phyloP scores from a whole-genome alignment of 1,140 invertebrate genomes.

The Bombus picipes region DNA sequence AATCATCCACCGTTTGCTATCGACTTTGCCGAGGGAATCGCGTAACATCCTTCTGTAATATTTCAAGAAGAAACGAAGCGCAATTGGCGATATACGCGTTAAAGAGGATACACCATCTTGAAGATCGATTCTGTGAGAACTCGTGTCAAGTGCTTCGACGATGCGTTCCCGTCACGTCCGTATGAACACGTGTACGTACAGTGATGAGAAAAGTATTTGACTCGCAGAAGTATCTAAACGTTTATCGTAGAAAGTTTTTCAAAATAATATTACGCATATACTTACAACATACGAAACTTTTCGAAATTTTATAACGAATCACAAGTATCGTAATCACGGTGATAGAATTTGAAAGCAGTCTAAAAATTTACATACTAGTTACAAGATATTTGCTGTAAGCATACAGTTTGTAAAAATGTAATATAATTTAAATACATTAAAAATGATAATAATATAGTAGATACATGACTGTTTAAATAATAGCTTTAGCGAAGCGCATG shows the following conservation, averaged over 20 bases:
- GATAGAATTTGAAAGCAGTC: not conserved
- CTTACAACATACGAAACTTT: too few species aligned
- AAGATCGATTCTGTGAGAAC: not conserved
- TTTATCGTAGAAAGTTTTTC: too few species aligned
- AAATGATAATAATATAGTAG: not conserved
- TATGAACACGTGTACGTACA: not conserved
- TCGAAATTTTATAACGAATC: too few species aligned
- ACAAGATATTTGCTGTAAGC: too few species aligned
- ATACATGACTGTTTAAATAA: too few species aligned
- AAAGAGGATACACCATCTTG: too few species aligned
- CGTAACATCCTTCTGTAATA: not conserved
- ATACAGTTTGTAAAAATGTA: too few species aligned
- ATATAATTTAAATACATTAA: not conserved
- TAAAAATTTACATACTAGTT: not conserved
- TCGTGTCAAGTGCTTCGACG: slow-evolving; percentile 5
- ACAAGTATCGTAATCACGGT: too few species aligned
- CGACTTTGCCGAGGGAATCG: not conserved
- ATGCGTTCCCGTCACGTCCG: slow-evolving; percentile 20
- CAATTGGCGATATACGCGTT: too few species aligned
- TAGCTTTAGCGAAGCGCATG: not conserved
- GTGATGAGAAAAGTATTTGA: too few species aligned
- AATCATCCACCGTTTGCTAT: not conserved
- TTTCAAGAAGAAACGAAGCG: not conserved
- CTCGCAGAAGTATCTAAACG: too few species aligned
- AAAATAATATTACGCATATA: too few species aligned